Conservation (phyloP, 2,888 invertebrate genomes). For the Hymenopus coronatus region DNA sequence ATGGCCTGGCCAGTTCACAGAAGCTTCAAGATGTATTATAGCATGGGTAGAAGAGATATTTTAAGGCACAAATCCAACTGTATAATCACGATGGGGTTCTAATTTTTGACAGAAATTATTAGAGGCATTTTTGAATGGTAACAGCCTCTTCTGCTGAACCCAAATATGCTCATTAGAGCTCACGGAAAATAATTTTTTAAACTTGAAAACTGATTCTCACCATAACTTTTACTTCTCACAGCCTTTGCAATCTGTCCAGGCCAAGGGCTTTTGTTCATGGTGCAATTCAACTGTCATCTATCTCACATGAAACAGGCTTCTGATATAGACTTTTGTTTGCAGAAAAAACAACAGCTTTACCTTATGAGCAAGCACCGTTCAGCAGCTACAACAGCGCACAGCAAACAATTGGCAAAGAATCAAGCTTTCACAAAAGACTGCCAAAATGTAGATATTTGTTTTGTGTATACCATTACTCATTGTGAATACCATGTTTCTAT, state of each 20-base stretch:
- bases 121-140: not conserved
- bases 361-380: slow-evolving; percentile 18
- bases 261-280: slow-evolving; percentile 1
- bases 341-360: slow-evolving; percentile 4
- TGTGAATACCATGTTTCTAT: slow-evolving; percentile 29
- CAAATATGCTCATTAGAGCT: not conserved
- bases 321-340: slow-evolving; percentile 3
- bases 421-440: slow-evolving; percentile 29
- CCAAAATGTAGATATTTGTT: slow-evolving; percentile 27
- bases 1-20: slow-evolving; percentile 23
- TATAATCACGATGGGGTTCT: slow-evolving; percentile 23
- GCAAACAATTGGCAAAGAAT: slow-evolving; percentile 28
- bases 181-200: slow-evolving; percentile 7
- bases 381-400: slow-evolving; percentile 21
- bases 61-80: slow-evolving; percentile 37
- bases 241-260: slow-evolving; percentile 3
- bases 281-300: not conserved
- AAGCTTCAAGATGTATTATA: slow-evolving; percentile 24
- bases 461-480: slow-evolving; percentile 27
- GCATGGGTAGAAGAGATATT: slow-evolving; percentile 33
- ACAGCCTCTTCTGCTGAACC: not conserved
- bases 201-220: slow-evolving; percentile 7
- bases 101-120: not conserved
- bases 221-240: not conserved
- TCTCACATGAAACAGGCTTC: slow-evolving; percentile 9